phyloP scores from a whole-genome alignment of 2,797 vertebrate species.

The Triplophysa bombifrons region DNA sequence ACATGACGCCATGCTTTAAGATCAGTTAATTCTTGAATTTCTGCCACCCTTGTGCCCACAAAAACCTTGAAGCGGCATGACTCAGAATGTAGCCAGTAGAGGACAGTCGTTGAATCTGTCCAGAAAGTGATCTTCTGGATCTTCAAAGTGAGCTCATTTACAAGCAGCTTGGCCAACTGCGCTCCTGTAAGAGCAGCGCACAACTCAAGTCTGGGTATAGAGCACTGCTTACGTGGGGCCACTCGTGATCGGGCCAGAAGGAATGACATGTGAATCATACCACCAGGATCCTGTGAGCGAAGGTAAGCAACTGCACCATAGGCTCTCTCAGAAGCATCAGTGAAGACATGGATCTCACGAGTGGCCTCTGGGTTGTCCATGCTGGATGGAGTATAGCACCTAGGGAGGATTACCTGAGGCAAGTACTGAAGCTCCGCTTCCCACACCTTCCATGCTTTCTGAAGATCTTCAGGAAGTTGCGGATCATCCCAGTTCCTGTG shows the following conservation, averaged over 20 bases:
- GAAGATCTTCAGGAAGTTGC: neutral
- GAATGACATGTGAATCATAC: neutral
- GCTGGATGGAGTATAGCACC: neutral
- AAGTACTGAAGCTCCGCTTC: neutral
- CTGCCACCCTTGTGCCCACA: neutral
- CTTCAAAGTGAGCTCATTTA: slow-evolving; percentile 13
- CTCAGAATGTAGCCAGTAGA: slow-evolving; percentile 14
- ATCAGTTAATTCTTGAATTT: neutral
- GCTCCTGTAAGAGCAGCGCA: neutral
- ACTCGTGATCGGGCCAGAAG: neutral
- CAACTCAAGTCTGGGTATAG: neutral
- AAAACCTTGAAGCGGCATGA: slow-evolving; percentile 2
- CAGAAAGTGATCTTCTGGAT: neutral
- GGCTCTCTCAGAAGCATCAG: slow-evolving; percentile 15
- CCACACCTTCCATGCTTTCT: neutral
- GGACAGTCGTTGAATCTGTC: slow-evolving; percentile 16
- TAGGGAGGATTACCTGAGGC: neutral
- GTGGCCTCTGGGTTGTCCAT: neutral
- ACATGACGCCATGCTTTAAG: neutral
- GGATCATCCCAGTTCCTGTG: slow-evolving; percentile 41
- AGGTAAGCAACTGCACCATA: slow-evolving; percentile 29
- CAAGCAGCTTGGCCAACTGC: neutral
- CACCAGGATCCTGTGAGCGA: neutral
- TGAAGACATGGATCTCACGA: slow-evolving; percentile 13
- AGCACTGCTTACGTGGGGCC: slow-evolving; percentile 8